A percentile compares a stretch with the other conserved stretches of the same genome.
Evolutionary conservation across 2,888 invertebrate genomes (phyloP).

Genomic region (Opisthograptis luteolata): DNA sequence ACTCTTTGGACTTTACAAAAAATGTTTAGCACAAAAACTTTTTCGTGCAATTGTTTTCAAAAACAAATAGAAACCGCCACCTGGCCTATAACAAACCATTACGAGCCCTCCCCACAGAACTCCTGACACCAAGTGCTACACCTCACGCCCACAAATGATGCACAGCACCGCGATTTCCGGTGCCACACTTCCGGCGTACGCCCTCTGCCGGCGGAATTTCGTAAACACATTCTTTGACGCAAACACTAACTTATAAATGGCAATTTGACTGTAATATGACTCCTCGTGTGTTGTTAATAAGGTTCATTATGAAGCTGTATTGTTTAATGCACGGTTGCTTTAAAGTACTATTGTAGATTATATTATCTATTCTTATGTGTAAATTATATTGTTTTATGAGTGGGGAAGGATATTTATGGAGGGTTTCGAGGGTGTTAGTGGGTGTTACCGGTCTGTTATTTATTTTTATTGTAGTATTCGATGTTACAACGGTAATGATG

Average conservation of each 20-base stretch:
- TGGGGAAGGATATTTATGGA: constrained; percentile 19
- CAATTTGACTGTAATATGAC: constrained; percentile 38
- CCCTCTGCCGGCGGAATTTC: constrained; percentile 49
- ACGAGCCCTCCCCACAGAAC: constrained; percentile 30
- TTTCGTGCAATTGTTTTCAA: background rate
- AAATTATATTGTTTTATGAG: constrained; percentile 30
- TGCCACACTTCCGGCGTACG: constrained; percentile 57
- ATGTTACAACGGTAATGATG: constrained; percentile 4
- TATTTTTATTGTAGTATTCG: constrained; percentile 16
- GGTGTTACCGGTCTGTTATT: constrained; percentile 12
- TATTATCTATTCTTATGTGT: constrained; percentile 30
- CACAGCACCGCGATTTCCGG: constrained; percentile 54
- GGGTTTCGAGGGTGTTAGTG: constrained; percentile 8
- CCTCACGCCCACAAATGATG: constrained; percentile 66
- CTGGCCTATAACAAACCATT: constrained; percentile 1
- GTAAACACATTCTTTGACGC: constrained; percentile 47
- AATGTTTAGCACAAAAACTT: too few relatives aligned
- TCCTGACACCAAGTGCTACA: constrained; percentile 28
- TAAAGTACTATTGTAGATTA: constrained; percentile 4
- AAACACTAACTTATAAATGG: constrained; percentile 23
- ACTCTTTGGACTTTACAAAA: too few relatives aligned
- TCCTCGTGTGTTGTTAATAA: constrained; percentile 4
- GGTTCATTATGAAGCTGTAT: background rate
- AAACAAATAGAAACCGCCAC: background rate
- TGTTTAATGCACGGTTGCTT: background rate